These are phyloP conservation scores for Tipula helvola DNA, from an alignment of 2,888 invertebrate genomes.

Conservation along the genomic window DNA sequence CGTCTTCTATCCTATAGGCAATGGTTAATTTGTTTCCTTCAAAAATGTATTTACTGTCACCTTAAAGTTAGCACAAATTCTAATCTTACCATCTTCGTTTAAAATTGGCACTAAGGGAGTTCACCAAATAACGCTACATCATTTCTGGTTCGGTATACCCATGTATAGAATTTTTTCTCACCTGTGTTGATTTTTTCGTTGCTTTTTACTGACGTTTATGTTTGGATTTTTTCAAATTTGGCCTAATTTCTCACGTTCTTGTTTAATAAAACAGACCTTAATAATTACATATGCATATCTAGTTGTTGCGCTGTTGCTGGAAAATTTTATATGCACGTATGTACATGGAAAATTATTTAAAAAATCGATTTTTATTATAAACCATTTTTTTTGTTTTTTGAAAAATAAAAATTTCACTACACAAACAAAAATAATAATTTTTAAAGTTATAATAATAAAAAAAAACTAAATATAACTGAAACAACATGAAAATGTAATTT, in stretches of 20 bases:
- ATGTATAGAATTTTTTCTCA: too few relatives aligned
- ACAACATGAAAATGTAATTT: neutral
- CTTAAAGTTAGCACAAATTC: too few relatives aligned
- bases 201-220: neutral
- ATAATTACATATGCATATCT: neutral
- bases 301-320: neutral
- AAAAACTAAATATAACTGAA: neutral
- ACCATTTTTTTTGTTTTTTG: neutral
- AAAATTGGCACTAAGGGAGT: too few relatives aligned
- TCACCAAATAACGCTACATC: too few relatives aligned
- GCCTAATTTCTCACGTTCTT: neutral
- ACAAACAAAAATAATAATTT: neutral
- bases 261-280: neutral
- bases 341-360: neutral
- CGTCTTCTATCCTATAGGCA: too few relatives aligned
- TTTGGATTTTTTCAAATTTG: neutral
- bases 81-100: too few relatives aligned
- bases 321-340: neutral
- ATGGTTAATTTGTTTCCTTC: too few relatives aligned
- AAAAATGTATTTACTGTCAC: too few relatives aligned
- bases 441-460: neutral
- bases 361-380: neutral
- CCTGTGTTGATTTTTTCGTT: too few relatives aligned
- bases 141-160: too few relatives aligned
- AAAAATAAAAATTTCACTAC: neutral